Evolutionary conservation across 2,888 invertebrate genomes (phyloP).

Genomic region (Clusia tigrina): DNA sequence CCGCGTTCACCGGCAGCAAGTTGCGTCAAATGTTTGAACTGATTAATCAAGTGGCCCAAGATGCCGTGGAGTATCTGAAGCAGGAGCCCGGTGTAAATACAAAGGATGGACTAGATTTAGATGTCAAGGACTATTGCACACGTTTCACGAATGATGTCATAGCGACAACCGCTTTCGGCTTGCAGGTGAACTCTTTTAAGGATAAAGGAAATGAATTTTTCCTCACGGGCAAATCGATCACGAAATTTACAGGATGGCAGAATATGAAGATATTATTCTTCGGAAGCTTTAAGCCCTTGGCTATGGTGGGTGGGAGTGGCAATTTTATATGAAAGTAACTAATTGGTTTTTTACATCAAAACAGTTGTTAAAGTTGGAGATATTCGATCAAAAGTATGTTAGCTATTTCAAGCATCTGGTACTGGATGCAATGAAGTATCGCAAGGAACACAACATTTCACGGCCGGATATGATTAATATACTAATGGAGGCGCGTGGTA

Average conservation of each 20-base stretch:
- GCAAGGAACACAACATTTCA: constrained; percentile 65
- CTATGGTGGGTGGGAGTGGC: constrained; percentile 43
- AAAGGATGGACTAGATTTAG: constrained; percentile 47
- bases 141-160: constrained; percentile 64
- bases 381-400: constrained; percentile 56
- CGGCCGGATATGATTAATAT: constrained; percentile 69
- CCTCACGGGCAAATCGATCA: constrained; percentile 65
- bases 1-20: constrained; percentile 65
- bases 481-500: constrained; percentile 65
- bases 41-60: constrained; percentile 58
- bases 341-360: too few species aligned
- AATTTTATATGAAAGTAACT: constrained; percentile 20
- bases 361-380: constrained; percentile 45
- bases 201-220: constrained; percentile 68
- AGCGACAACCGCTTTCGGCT: constrained; percentile 65
- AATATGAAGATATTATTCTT: constrained; percentile 48
- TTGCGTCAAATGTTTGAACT: constrained; percentile 65
- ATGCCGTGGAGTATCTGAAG: constrained; percentile 45
- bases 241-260: constrained; percentile 56
- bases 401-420: constrained; percentile 65
- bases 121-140: constrained; percentile 62
- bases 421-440: constrained; percentile 63
- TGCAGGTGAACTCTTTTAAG: constrained; percentile 67
- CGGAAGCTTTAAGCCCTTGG: constrained; percentile 36
- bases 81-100: constrained; percentile 22